Conservation (phyloP, 2,113 vertebrate species). For the Picathartes gymnocephalus region DNA sequence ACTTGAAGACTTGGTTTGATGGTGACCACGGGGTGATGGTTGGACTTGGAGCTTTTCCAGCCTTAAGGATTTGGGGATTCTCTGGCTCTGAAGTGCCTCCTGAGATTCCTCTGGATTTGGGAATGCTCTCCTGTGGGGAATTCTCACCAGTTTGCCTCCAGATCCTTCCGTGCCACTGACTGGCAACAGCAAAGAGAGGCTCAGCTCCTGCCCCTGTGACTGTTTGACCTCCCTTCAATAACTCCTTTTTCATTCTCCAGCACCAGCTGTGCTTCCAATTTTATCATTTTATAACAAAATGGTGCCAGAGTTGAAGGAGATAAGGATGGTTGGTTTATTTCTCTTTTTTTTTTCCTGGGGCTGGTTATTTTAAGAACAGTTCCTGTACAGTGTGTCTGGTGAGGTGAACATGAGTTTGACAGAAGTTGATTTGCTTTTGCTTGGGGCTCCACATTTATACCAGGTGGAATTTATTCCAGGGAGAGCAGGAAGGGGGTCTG, state of each 20-base stretch:
- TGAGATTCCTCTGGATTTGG: background rate
- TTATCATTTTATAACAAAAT: background rate
- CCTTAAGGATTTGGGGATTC: background rate
- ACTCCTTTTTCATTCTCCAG: background rate
- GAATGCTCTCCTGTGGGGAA: accelerated
- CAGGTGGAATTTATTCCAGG: background rate
- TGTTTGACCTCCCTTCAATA: background rate
- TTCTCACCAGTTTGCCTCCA: background rate
- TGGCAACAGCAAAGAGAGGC: background rate
- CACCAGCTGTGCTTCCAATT: background rate
- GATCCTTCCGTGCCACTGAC: background rate
- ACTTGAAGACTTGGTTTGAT: background rate
- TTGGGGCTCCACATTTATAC: background rate
- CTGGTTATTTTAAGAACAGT: background rate
- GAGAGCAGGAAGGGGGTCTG: background rate
- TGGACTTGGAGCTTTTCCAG: background rate
- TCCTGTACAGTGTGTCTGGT: background rate
- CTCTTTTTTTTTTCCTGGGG: background rate
- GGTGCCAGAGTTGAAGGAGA: background rate
- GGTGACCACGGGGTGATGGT: background rate
- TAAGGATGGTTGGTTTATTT: background rate
- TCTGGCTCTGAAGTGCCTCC: background rate
- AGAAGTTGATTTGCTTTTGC: background rate
- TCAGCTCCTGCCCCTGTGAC: background rate
- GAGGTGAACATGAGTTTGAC: background rate